phyloP scores from a whole-genome alignment of 2,797 vertebrate genomes.

The Anabacerthia variegaticeps region DNA sequence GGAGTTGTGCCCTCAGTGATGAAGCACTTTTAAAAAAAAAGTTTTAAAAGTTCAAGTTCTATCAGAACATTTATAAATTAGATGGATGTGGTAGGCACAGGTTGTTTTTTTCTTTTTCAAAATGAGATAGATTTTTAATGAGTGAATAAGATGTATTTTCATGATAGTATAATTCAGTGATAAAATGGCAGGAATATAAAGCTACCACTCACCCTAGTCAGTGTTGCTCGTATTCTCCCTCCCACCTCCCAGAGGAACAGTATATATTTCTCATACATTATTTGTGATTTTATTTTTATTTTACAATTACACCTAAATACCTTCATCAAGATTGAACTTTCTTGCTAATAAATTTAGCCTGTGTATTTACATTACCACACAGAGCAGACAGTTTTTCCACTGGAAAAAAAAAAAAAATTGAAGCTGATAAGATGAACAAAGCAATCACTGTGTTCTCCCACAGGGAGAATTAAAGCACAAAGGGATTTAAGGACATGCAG shows the following conservation, averaged over 20 bases:
- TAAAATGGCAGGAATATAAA: neutral
- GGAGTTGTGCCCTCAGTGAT: neutral
- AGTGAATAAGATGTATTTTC: neutral
- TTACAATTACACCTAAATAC: neutral
- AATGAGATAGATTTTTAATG: neutral
- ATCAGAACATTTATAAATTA: neutral
- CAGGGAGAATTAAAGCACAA: neutral
- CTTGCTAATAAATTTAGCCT: neutral
- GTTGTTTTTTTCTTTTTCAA: neutral
- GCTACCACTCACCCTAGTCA: neutral
- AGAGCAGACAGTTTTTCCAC: neutral
- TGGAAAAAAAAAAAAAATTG: neutral
- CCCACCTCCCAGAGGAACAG: neutral
- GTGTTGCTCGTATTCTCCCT: neutral
- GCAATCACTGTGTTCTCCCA: neutral
- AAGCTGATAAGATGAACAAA: conserved; percentile 40
- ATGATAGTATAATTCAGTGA: neutral
- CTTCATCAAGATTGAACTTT: neutral
- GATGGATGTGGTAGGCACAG: neutral
- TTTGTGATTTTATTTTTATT: neutral
- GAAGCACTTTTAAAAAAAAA: neutral
- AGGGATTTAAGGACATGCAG: neutral
- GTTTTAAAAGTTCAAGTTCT: neutral
- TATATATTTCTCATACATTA: neutral
- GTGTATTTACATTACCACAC: neutral